phyloP scores from a whole-genome alignment of 2,113 vertebrate genomes.

The Athene cunicularia region DNA sequence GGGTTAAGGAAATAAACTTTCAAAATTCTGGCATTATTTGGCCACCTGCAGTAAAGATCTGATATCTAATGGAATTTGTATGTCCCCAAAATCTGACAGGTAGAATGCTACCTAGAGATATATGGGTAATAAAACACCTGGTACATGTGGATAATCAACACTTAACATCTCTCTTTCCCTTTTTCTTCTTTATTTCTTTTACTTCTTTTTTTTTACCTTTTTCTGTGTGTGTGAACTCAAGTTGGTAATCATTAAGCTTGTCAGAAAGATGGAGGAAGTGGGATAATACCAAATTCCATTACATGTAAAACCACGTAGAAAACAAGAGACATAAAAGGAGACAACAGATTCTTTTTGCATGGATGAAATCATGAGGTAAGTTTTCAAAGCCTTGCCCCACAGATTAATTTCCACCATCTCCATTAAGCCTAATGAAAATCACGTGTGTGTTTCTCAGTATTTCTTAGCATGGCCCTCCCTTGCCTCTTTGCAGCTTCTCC shows the following conservation, averaged over 20 bases:
- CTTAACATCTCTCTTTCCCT: neutral
- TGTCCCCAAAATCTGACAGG: constrained; percentile 9
- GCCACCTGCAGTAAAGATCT: constrained; percentile 20
- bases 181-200: neutral
- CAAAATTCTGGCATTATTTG: constrained; percentile 43
- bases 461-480: neutral
- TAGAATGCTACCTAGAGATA: constrained; percentile 26
- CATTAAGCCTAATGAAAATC: constrained; percentile 1
- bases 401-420: neutral
- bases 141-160: neutral
- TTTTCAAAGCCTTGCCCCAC: neutral
- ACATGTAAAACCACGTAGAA: neutral
- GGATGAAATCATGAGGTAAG: neutral
- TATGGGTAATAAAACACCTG: neutral
- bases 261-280: neutral
- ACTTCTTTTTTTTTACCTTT: too few species aligned
- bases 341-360: neutral
- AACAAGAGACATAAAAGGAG: neutral
- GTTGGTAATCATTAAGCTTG: neutral
- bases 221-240: neutral
- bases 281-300: neutral
- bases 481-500: neutral
- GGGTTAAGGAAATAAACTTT: neutral
- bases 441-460: neutral
- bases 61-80: constrained; percentile 29